Evolutionary conservation across 2,888 invertebrate genomes (phyloP), one percentile per base, ranked within the genome.

Genomic region (Didymodactylos carnosus): DNA sequence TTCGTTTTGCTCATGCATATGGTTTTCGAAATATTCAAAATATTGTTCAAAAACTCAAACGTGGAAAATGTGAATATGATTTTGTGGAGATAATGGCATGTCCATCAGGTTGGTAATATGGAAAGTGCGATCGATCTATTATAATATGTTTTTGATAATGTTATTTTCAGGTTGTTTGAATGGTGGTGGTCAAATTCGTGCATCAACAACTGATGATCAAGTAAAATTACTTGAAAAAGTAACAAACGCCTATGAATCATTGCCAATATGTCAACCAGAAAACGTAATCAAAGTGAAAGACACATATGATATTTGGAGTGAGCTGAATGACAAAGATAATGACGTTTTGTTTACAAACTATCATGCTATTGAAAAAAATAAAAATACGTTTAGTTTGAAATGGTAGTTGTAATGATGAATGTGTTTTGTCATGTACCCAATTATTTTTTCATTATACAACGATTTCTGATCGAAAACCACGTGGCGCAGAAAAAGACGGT

Each of bases 41-140:
- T 84, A 85, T 97, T 73, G 93, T 98, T 41, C 93, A 94, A 83
- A 94, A 95, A 83, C 84, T 98, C 27, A 98, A 98, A 84, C 86
- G 92, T 41, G 89, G 89, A 71, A 75, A 75, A 40, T 72, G 75
- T 51, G 39, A 69, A n/a, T 97, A 94, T 84, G 89, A 97, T 82
- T 98, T 92, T 84, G 91, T 98, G 0, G 98, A 98, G 85, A 90
- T 98, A 14, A 98, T 98, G 97, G 98, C 98, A 0, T 98, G 98
- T 83, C 97, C 98, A 0, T 90, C 92, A 78, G n/a, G n/a, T n/a
- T n/a, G n/a, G n/a, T n/a, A n/a, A n/a, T n/a, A n/a, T n/a, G n/a
- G n/a, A n/a, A n/a, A n/a, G n/a, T n/a, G n/a, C n/a, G n/a, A n/a
- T n/a, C n/a, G n/a, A n/a, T n/a, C n/a, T n/a, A n/a, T n/a, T n/a